These are phyloP conservation scores for Thelaira solivaga DNA, from an alignment of 2,888 invertebrate species.

Conservation along the genomic window DNA sequence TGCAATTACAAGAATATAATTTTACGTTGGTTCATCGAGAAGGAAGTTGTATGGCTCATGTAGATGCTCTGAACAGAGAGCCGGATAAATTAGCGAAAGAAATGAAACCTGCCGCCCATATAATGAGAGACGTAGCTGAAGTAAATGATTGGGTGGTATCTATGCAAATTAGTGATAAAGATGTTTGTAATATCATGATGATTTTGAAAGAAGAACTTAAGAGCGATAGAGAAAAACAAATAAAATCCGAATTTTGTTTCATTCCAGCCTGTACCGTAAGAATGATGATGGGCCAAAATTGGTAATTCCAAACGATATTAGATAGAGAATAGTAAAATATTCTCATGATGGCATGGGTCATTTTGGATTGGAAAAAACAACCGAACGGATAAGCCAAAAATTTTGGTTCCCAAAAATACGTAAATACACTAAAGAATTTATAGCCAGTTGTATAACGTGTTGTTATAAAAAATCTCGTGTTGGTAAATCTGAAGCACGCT, in stretches of 20 bases:
- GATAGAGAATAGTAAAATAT: neutral
- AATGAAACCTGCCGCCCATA: neutral
- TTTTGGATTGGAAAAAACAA: neutral
- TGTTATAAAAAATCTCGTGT: neutral
- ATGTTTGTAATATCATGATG: neutral
- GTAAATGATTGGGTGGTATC: conserved; percentile 51
- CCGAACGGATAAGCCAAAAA: neutral
- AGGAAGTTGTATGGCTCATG: neutral
- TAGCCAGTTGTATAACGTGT: neutral
- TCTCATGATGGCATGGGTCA: neutral
- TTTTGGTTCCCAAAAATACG: conserved; percentile 2
- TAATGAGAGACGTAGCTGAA: conserved; percentile 23
- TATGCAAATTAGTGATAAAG: conserved; percentile 49
- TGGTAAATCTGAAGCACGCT: conserved; percentile 19
- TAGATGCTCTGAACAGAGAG: neutral
- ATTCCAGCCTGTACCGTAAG: conserved; percentile 11
- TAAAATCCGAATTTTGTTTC: neutral
- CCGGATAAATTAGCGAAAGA: neutral
- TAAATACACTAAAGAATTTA: neutral
- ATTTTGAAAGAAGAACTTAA: neutral
- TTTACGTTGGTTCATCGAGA: neutral
- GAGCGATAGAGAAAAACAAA: neutral
- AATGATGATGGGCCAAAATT: neutral
- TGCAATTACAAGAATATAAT: conserved; percentile 8
- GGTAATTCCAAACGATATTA: neutral